Base-by-base conservation (phyloP, 2,113 vertebrate genomes). In the Cebidichthys violaceus region DNA sequence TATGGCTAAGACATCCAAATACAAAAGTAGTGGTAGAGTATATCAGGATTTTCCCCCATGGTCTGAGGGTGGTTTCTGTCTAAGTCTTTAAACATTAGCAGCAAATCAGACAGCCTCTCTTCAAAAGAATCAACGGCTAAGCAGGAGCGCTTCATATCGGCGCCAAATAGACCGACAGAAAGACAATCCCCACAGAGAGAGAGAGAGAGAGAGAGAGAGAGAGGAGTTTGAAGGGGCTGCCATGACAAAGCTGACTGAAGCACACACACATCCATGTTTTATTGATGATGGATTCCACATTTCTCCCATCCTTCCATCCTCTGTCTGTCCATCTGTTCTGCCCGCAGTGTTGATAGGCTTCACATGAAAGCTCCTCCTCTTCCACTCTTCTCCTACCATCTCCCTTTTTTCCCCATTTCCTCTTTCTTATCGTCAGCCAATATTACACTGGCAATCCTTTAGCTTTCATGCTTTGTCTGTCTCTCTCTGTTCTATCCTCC, bases 351-450 rank as follows among this genome's bases (percentile, higher is more conserved):
- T 70, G 66, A 86, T 76, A 66, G 90, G 83, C 75, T 84, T 85
- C 64, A 83, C 85, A 74, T 86, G 73, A 87, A 92, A 91, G 71
- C 82, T 79, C 60, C 65, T 75, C 59, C 77, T 87, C 77, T 79
- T 89, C 67, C 59, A 73, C 83, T 86, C 41, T 66, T 78, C 50
- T 82, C 45, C 45, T 17, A 61, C 55, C 43, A 68, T 70, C 35
- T 65, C 54, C 43, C 52, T 45, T 9, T 79, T 83, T 43, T 9
- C 13, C n/a, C 43, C n/a, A 39, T 85, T 78, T 79, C 20, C 57
- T 75, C 35, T 64, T 74, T 66, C 31, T 81, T 35, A 77, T 87
- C 41, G 0, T 29, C 27, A 50, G 75, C 81, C 89, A 88, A 76
- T 78, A 79, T 81, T 52, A 73, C 68, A 70, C 65, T 54, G 85